Evolutionary conservation across 1,140 invertebrate genomes (phyloP).

Genomic region (Sycophila sp.): DNA sequence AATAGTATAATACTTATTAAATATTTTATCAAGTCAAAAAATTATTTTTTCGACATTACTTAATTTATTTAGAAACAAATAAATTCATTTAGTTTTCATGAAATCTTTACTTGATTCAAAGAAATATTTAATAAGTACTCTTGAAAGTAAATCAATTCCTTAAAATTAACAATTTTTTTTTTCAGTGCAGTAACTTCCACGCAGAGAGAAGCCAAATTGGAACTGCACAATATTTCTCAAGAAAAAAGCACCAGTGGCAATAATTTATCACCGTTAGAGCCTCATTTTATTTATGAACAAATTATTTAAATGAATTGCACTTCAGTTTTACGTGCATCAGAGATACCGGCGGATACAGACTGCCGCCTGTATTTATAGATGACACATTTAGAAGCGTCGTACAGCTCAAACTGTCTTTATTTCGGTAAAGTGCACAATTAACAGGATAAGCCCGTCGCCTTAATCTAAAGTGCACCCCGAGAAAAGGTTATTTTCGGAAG

Average conservation of each 20-base stretch:
- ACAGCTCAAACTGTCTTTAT: slow-evolving; percentile 54
- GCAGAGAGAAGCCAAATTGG: no score
- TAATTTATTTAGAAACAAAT: no score
- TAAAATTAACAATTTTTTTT: no score
- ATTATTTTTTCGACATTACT: no score
- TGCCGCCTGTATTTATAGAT: slow-evolving; percentile 60
- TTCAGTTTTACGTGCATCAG: background rate
- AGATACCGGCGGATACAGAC: background rate
- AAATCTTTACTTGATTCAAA: no score
- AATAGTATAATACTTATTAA: no score
- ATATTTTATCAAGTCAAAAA: no score
- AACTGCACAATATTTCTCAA: background rate
- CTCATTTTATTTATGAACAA: background rate
- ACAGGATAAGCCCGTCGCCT: background rate
- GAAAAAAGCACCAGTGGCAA: background rate
- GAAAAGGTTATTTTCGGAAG: background rate
- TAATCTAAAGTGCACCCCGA: background rate
- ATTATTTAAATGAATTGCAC: background rate
- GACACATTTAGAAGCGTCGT: slow-evolving; percentile 61
- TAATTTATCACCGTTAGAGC: background rate
- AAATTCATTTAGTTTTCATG: no score
- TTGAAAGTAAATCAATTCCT: no score
- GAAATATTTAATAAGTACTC: no score
- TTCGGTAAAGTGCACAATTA: slow-evolving; percentile 44
- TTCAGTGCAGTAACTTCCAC: no score